Evolutionary conservation across 2,113 vertebrate species (phyloP).

Genomic region (Lagenorhynchus albirostris): DNA sequence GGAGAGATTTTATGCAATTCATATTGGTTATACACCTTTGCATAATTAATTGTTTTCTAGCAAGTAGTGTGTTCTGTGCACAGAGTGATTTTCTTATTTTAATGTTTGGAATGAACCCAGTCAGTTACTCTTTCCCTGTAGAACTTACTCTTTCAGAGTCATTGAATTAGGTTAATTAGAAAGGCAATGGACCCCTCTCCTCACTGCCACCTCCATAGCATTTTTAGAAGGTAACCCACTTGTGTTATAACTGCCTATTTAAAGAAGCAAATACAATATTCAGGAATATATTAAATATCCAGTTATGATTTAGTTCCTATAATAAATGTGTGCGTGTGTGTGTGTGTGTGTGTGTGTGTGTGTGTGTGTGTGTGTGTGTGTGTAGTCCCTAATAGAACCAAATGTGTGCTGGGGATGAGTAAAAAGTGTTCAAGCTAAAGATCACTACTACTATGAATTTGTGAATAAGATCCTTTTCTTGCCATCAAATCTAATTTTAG

Average conservation of each 20-base stretch:
- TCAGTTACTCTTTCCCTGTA: neutral
- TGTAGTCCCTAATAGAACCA: neutral
- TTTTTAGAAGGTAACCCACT: neutral
- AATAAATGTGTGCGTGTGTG: neutral
- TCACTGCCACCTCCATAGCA: neutral
- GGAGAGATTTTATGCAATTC: neutral
- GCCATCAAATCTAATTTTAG: neutral
- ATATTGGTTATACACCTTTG: neutral
- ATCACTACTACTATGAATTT: neutral
- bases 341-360: too few relatives aligned
- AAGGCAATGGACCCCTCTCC: neutral
- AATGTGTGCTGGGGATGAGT: neutral
- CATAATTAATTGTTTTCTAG: neutral
- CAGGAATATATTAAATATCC: neutral
- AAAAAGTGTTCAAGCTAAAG: neutral
- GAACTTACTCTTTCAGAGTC: neutral
- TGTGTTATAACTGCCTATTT: neutral
- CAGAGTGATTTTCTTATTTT: neutral
- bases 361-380: too few relatives aligned
- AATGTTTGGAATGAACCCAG: neutral
- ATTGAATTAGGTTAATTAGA: conserved; percentile 37
- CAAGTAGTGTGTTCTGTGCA: neutral
- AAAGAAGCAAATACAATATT: neutral
- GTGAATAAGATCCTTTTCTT: neutral
- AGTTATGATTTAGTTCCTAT: neutral